A percentile compares a stretch with the other conserved stretches of the same genome.
Conservation (phyloP, 2,797 vertebrate genomes). For the Apogon talboti region DNA sequence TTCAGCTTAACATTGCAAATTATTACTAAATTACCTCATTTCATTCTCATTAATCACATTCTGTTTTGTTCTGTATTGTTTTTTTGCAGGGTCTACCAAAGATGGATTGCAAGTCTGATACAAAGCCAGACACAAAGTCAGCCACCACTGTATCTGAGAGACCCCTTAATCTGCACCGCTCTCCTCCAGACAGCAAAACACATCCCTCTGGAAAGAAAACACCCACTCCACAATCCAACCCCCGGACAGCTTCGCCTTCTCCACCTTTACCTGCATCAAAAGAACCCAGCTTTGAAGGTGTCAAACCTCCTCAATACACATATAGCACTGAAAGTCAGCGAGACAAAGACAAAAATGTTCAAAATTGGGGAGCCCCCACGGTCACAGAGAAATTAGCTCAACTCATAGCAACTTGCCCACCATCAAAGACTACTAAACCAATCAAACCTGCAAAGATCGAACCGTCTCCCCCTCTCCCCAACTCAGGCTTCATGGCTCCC, state of each 20-base stretch:
- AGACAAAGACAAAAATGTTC: constrained; percentile 87
- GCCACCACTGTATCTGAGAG: constrained; percentile 73
- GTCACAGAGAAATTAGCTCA: constrained; percentile 96
- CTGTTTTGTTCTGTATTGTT: constrained; percentile 1
- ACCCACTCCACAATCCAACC: constrained; percentile 66
- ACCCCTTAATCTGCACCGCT: constrained; percentile 84
- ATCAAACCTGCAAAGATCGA: constrained; percentile 84
- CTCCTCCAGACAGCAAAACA: constrained; percentile 78
- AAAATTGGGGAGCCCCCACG: constrained; percentile 90
- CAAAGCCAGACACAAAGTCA: constrained; percentile 81
- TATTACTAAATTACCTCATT: not conserved
- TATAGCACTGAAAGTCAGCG: constrained; percentile 76
- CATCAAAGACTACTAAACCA: constrained; percentile 93
- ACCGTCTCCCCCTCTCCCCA: constrained; percentile 69
- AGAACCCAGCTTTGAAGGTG: constrained; percentile 76
- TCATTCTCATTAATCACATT: constrained; percentile 21
- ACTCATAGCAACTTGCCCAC: constrained; percentile 95
- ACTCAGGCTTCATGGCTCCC: constrained; percentile 83
- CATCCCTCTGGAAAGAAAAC: constrained; percentile 84
- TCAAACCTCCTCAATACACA: constrained; percentile 79
- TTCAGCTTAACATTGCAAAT: constrained; percentile 1
- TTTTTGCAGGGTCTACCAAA: constrained; percentile 81
- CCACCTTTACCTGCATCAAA: constrained; percentile 66
- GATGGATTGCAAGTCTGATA: constrained; percentile 82
- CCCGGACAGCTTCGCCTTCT: constrained; percentile 71